These are phyloP conservation scores for Andrena bicolor DNA, from an alignment of 2,888 invertebrate species.

Conservation along the genomic window DNA sequence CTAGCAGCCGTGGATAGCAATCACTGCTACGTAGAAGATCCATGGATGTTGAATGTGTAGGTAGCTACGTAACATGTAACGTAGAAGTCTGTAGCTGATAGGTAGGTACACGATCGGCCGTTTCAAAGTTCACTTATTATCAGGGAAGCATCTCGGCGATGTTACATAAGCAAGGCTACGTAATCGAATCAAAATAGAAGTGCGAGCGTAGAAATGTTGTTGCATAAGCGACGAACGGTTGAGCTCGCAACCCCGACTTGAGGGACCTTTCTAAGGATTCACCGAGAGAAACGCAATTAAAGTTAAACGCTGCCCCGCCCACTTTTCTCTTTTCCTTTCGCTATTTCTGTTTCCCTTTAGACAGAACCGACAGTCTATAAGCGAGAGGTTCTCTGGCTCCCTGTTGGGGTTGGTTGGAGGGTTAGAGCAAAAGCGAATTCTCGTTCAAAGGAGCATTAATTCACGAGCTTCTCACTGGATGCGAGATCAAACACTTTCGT, in stretches of 20 bases:
- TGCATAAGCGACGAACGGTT: conserved; percentile 76
- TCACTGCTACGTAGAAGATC: too few relatives aligned
- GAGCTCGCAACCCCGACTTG: conserved; percentile 68
- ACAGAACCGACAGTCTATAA: conserved; percentile 77
- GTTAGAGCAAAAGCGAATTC: conserved; percentile 72
- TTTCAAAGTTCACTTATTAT: conserved; percentile 17
- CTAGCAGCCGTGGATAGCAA: too few relatives aligned
- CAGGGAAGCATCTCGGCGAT: conserved; percentile 14
- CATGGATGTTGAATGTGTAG: too few relatives aligned
- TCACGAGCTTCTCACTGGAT: conserved; percentile 77
- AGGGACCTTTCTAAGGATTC: conserved; percentile 80
- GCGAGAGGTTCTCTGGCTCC: conserved; percentile 67
- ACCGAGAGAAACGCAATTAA: conserved; percentile 80
- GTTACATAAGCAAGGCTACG: conserved; percentile 45
- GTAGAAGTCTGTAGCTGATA: not conserved
- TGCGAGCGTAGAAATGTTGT: conserved; percentile 71
- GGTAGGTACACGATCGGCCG: not conserved
- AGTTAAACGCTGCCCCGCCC: conserved; percentile 78
- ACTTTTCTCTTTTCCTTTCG: conserved; percentile 51
- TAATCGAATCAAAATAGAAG: conserved; percentile 52
- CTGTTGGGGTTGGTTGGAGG: conserved; percentile 65
- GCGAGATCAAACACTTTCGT: conserved; percentile 81
- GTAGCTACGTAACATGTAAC: not conserved
- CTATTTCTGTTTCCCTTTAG: conserved; percentile 59
- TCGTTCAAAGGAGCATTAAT: conserved; percentile 80